Evolutionary conservation across 2,888 invertebrate species (phyloP).

Genomic region (Nomada goodeniana): DNA sequence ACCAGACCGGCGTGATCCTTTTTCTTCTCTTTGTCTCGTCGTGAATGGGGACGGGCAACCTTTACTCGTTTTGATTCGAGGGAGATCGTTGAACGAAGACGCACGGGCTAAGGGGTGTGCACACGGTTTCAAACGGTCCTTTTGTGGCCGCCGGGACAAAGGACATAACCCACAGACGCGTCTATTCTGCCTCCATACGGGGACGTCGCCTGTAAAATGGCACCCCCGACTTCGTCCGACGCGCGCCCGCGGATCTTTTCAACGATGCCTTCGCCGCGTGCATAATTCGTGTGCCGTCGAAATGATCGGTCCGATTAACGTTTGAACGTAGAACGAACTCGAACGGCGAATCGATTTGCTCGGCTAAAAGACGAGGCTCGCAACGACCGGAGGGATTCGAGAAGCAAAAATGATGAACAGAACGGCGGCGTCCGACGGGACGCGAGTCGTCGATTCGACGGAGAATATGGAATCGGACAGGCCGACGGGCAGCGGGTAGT

Average conservation of each 20-base stretch:
- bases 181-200: slow-evolving; percentile 16
- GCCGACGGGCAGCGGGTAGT: background rate
- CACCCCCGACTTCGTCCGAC: slow-evolving; percentile 13
- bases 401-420: slow-evolving; percentile 4
- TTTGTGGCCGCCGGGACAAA: slow-evolving; percentile 55
- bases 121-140: slow-evolving; percentile 53
- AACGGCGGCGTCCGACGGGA: background rate
- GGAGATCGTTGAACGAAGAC: slow-evolving; percentile 42
- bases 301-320: too few species aligned
- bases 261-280: background rate
- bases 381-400: too few species aligned
- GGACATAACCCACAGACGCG: slow-evolving; percentile 48
- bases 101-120: slow-evolving; percentile 39
- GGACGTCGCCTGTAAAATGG: slow-evolving; percentile 41
- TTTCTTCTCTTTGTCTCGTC: slow-evolving; percentile 41
- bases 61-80: slow-evolving; percentile 43
- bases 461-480: slow-evolving; percentile 14
- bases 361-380: background rate
- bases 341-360: too few species aligned
- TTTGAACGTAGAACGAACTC: too few species aligned
- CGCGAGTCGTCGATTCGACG: slow-evolving; percentile 15
- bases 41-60: slow-evolving; percentile 38
- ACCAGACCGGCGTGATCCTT: slow-evolving; percentile 35
- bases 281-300: slow-evolving; percentile 13
- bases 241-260: slow-evolving; percentile 16